Evolutionary conservation across 2,113 vertebrate genomes (phyloP), one percentile per base, ranked within the genome.

Genomic region (Microcebus ravelobensis): DNA sequence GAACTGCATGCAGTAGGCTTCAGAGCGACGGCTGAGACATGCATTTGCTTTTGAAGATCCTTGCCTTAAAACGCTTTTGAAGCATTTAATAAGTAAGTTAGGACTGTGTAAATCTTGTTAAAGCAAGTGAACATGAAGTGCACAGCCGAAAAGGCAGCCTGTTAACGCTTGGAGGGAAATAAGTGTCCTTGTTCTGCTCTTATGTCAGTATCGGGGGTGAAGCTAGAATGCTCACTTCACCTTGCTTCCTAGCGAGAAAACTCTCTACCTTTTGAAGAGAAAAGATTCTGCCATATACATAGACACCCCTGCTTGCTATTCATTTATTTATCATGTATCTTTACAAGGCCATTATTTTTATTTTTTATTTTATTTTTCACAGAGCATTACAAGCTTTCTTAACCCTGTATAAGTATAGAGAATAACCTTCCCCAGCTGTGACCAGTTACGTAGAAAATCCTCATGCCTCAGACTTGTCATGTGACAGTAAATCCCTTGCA

Each of bases 21-120:
- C 34, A 97, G 91, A 97, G 91, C n/a, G 34, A 93, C 9, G 45
- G 73, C 39, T 83, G 7, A 94, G 96, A 55, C 1, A 7, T 8
- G 36, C n/a, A 0, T 83, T 67, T 63, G 73, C 45, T 85, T 98
- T 98, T 97, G 90, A 97, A 97, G 82, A 59, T 42, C 48, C 96
- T 71, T 90, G 10, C 25, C 36, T 96, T 92, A 87, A 96, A 90
- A 97, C 5, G 11, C 68, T 87, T 97, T 96, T 86, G 0, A 97
- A 87, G 52, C 87, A 81, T 97, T 97, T 97, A 92, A 59, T 94
- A 83, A 55, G 67, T 95, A 29, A 86, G 85, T 71, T 29, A 94
- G 31, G n/a, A 10, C 50, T 68, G 50, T 87, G 68, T 81, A 97
- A 96, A 83, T 82, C 25, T 95, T 91, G 90, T 94, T 96, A 97